A percentile compares a stretch with the other conserved stretches of the same genome.
Evolutionary conservation across 2,797 vertebrate species (phyloP).

Genomic region (Thaleichthys pacificus): DNA sequence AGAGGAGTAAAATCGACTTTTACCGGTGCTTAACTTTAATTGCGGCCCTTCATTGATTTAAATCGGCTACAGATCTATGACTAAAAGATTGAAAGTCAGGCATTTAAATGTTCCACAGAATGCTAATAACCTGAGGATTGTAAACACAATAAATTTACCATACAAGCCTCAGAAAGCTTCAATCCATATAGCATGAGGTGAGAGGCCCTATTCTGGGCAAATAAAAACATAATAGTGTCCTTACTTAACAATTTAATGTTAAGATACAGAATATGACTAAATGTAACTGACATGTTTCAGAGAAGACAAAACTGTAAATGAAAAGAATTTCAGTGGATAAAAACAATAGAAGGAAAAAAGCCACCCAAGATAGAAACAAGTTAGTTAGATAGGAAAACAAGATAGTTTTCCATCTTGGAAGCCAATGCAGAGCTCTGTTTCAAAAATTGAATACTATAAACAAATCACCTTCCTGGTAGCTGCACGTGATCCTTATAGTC

Average conservation of each 20-base stretch:
- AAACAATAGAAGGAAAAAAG: neutral
- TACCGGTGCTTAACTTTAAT: conserved; percentile 58
- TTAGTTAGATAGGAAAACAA: neutral
- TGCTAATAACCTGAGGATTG: conserved; percentile 43
- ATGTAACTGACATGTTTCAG: too few relatives aligned
- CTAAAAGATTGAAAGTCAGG: conserved; percentile 45
- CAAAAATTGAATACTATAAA: too few relatives aligned
- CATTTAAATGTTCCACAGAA: conserved; percentile 45
- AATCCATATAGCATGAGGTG: conserved; percentile 14
- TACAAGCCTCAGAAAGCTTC: conserved; percentile 22
- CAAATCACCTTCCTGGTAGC: too few relatives aligned
- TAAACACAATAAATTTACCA: conserved; percentile 35
- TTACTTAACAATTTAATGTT: too few relatives aligned
- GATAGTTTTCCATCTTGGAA: too few relatives aligned
- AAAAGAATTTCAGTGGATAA: too few relatives aligned
- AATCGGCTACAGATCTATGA: conserved; percentile 52
- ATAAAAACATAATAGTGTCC: too few relatives aligned
- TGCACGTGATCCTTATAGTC: too few relatives aligned
- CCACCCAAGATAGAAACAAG: too few relatives aligned
- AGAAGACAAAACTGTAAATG: conserved; percentile 28
- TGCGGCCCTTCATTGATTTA: conserved; percentile 62
- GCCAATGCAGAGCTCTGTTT: too few relatives aligned
- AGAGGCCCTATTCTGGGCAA: too few relatives aligned
- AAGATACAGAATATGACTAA: too few relatives aligned
- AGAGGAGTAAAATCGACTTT: conserved; percentile 41